Evolutionary conservation across 2,113 vertebrate species (phyloP), one percentile per base, ranked within the genome.

Genomic region (Heterotilapia buettikoferi): DNA sequence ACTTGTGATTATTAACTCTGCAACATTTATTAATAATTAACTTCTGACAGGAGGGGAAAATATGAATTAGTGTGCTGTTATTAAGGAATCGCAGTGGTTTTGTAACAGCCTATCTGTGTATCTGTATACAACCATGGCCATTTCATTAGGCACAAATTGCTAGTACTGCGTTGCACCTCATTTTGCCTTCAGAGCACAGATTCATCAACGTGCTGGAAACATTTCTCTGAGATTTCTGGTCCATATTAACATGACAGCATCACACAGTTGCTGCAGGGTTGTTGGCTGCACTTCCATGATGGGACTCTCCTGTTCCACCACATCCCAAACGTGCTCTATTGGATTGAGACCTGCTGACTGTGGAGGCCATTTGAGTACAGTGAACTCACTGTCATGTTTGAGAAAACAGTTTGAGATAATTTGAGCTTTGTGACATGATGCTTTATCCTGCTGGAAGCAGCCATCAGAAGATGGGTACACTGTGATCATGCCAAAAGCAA

Each of bases 271-370:
- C 68, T 26, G 38, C 68, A 45, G 21, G 43, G 24, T 43, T 71
- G 66, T 16, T 24, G 66, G 66, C n/a, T 43, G 66, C 12, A 43
- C 2, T 24, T 24, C 5, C 63, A 68, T 21, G 36, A 68, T 68
- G 63, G 0, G 63, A 21, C 33, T 14, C 19, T 68, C 36, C 63
- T 68, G 11, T 68, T 68, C 63, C 66, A 24, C n/a, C 66, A 71
- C 66, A 71, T 71, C 66, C 66, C n/a, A 71, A 71, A 43, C n/a
- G 38, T 43, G n/a, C 13, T 73, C 13, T 26, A 45, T 73, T 43
- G 21, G 38, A 73, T 45, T 26, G 38, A 26, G 38, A 73, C 45
- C 12, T 45, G 21, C 12, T 73, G 21, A 45, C 21, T 16, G 38
- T 73, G 1, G 40, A 45, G 1, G 68, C 0, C 40, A 47, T 47